A percentile compares a stretch with the other conserved stretches of the same genome.
Evolutionary conservation across 2,113 vertebrate species (phyloP).

Genomic region (Tetraodon nigroviridis): DNA sequence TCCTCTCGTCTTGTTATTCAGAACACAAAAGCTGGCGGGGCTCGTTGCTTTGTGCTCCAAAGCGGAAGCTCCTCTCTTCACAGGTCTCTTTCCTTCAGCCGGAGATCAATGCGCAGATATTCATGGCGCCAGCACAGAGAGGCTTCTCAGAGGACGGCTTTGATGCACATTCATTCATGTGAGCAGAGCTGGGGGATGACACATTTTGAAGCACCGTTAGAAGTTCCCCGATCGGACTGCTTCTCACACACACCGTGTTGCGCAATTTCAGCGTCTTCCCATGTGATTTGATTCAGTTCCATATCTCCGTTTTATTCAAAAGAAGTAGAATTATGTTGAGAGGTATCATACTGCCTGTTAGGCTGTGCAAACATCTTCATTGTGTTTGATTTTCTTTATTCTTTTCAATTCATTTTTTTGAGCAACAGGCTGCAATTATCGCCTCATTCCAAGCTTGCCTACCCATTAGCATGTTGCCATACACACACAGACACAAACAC

Average conservation of each 20-base stretch:
- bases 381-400: not conserved
- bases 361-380: not conserved
- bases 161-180: conserved; percentile 56
- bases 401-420: not conserved
- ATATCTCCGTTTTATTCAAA: too few species aligned
- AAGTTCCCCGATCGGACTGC: not conserved
- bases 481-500: not conserved
- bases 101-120: conserved; percentile 68
- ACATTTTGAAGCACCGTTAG: conserved; percentile 3
- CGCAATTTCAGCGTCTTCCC: too few species aligned
- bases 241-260: not conserved
- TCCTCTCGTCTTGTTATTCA: conserved; percentile 37
- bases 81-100: conserved; percentile 45
- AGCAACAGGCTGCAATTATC: conserved; percentile 21
- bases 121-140: conserved; percentile 48
- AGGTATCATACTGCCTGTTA: too few species aligned
- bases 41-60: conserved; percentile 57
- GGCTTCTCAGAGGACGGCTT: conserved; percentile 70
- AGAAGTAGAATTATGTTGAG: too few species aligned
- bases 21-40: conserved; percentile 50
- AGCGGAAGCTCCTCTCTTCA: conserved; percentile 36
- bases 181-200: conserved; percentile 25
- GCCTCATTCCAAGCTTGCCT: conserved; percentile 24
- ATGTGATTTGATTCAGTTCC: not conserved
- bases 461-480: not conserved